Percentiles rank a stretch among this genome's conserved stretches.
phyloP scores from a whole-genome alignment of 1,140 invertebrate genomes.

The Trichonephila inaurata region DNA sequence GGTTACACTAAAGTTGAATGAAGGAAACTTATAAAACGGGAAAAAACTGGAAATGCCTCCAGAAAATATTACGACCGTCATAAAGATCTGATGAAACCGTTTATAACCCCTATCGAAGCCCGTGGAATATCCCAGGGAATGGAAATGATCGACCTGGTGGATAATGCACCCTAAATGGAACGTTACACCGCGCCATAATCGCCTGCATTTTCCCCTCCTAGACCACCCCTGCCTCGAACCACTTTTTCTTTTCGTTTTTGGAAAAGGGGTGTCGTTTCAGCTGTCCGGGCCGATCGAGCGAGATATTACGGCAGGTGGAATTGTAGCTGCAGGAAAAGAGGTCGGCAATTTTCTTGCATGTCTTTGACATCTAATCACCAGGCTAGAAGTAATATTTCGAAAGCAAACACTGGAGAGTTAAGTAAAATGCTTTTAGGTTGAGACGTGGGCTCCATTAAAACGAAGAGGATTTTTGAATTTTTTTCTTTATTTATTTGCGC shows the following conservation, averaged over 20 bases:
- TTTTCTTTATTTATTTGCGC: not conserved
- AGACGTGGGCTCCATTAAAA: constrained; percentile 19
- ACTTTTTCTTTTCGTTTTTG: constrained; percentile 21
- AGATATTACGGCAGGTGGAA: constrained; percentile 50
- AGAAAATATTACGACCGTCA: constrained; percentile 59
- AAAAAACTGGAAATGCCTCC: constrained; percentile 25
- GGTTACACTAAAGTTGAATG: not conserved
- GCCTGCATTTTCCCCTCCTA: constrained; percentile 47
- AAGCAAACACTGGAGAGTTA: constrained; percentile 13
- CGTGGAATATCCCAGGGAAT: constrained; percentile 57
- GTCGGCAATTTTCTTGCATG: constrained; percentile 44
- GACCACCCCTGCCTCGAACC: not conserved
- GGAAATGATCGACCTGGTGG: constrained; percentile 65
- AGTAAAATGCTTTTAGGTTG: constrained; percentile 49
- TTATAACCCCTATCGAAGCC: constrained; percentile 44
- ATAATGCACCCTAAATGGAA: constrained; percentile 70
- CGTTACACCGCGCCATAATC: constrained; percentile 62
- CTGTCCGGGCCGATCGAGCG: constrained; percentile 14
- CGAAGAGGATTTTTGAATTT: constrained; percentile 2
- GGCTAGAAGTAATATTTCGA: constrained; percentile 56
- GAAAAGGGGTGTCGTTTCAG: not conserved
- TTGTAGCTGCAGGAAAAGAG: constrained; percentile 10
- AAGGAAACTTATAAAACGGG: not conserved
- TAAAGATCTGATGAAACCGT: constrained; percentile 65
- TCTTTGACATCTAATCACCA: constrained; percentile 55